Percentiles rank a stretch among this genome's conserved stretches.
phyloP scores from a whole-genome alignment of 2,113 vertebrate genomes.

The Setophaga kirtlandii region DNA sequence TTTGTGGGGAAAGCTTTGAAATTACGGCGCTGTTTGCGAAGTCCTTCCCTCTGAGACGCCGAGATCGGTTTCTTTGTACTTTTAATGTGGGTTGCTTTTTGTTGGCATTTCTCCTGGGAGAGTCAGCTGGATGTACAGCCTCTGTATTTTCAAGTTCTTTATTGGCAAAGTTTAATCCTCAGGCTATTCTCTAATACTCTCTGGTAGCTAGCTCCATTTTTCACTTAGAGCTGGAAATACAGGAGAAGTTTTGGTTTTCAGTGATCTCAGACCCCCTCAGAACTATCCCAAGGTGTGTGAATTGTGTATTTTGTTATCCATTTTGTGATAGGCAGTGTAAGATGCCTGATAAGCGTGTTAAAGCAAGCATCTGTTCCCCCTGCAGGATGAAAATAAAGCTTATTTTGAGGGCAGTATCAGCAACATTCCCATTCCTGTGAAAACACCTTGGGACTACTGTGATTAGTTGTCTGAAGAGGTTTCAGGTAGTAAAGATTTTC shows the following conservation, averaged over 20 bases:
- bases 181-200: background rate
- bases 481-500: background rate
- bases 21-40: background rate
- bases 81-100: background rate
- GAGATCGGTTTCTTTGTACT: conserved; percentile 19
- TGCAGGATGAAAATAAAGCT: background rate
- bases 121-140: background rate
- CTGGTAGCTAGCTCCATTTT: conserved; percentile 8
- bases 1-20: conserved; percentile 29
- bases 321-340: background rate
- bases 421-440: background rate
- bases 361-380: background rate
- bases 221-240: background rate
- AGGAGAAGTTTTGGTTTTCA: background rate
- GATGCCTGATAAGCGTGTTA: background rate
- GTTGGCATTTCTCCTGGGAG: background rate
- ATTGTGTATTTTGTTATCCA: background rate
- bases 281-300: background rate
- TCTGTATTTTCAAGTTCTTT: conserved; percentile 1
- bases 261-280: background rate
- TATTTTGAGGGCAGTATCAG: background rate
- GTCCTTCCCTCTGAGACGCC: background rate
- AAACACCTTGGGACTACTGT: background rate
- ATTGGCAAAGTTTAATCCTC: conserved; percentile 25
- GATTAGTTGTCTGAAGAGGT: background rate